Conservation (phyloP, 2,797 vertebrate species). For the Enteromius thamalakanensis region DNA sequence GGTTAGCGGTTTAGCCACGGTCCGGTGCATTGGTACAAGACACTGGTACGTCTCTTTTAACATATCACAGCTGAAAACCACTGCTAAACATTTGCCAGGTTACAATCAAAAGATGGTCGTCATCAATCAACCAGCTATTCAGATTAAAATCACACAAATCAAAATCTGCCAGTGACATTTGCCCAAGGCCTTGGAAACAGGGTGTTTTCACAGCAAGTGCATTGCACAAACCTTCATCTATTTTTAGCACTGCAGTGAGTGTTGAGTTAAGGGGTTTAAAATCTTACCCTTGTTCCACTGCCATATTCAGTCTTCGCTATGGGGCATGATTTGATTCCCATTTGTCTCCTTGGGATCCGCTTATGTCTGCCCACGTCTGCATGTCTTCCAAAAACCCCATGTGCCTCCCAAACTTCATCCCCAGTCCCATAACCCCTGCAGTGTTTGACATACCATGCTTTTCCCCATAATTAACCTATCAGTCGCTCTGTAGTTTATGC, state of each 20-base stretch:
- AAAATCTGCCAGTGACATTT: constrained; percentile 43
- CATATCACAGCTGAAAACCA: background rate
- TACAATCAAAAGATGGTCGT: background rate
- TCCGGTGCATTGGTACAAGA: background rate
- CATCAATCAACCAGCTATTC: background rate
- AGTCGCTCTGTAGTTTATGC: background rate
- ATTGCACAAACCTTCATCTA: constrained; percentile 54
- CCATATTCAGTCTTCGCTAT: constrained; percentile 54
- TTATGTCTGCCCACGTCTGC: constrained; percentile 55
- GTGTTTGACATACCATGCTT: constrained; percentile 20
- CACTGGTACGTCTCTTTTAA: background rate
- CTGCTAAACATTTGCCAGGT: background rate
- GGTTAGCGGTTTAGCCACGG: too few relatives aligned
- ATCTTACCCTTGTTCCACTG: constrained; percentile 58
- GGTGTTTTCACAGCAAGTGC: constrained; percentile 43
- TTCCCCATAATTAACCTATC: constrained; percentile 6
- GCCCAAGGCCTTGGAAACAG: constrained; percentile 47
- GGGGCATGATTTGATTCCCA: constrained; percentile 52
- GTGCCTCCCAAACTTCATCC: constrained; percentile 37
- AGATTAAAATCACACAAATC: constrained; percentile 47
- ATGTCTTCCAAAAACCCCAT: constrained; percentile 39
- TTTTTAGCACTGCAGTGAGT: constrained; percentile 64
- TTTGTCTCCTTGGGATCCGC: constrained; percentile 61
- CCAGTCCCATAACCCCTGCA: constrained; percentile 29
- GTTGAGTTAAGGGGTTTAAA: constrained; percentile 66